Base-by-base conservation (phyloP, 2,113 vertebrate species). In the human region DNA sequence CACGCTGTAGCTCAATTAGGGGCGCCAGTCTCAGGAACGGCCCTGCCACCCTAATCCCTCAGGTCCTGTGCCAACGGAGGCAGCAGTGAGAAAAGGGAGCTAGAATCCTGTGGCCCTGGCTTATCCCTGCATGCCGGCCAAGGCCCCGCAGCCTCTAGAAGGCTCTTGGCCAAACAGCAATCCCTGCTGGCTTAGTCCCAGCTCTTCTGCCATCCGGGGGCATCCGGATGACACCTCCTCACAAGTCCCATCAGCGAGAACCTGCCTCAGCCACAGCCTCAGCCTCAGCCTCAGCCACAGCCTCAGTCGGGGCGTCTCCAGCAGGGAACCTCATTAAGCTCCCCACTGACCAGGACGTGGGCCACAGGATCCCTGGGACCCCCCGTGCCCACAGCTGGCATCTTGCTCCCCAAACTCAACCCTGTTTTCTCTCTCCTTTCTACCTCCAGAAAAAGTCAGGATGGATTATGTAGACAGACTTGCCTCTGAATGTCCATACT, bases 261-360 rank as follows among this genome's bases (percentile, higher is more conserved):
- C 45, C 0, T 0, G 0, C 0, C 30, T 83, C 0, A 1, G 43
- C 76, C 95, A 59, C 40, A 45, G 92, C 50, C 52, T 55, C 6
- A 55, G 92, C 50, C 52, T 55, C 6, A 55, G 52, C 0, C 30
- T 83, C 0, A 1, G 43, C 76, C 95, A 59, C 40, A 45, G 92
- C 50, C 52, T 55, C 6, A 55, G 52, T 55, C 52, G 4, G 23
- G 6, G 45, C 6, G 27, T 91, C 70, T 92, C 95, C 64, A 40
- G 55, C 75, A 78, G 0, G 86, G 70, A 73, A 97, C 20, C 40
- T 82, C 59, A 84, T 23, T 57, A 5, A 6, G 89, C 8, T 6
- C 11, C 90, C 68, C 55, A 0, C 0, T 64, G 91, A 94, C 89
- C 70, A 78, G 0, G 80, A 2, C 72, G 80, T 20, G 68, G 64